Evolutionary conservation across 2,113 vertebrate species (phyloP).

Genomic region (Pelobates fuscus): DNA sequence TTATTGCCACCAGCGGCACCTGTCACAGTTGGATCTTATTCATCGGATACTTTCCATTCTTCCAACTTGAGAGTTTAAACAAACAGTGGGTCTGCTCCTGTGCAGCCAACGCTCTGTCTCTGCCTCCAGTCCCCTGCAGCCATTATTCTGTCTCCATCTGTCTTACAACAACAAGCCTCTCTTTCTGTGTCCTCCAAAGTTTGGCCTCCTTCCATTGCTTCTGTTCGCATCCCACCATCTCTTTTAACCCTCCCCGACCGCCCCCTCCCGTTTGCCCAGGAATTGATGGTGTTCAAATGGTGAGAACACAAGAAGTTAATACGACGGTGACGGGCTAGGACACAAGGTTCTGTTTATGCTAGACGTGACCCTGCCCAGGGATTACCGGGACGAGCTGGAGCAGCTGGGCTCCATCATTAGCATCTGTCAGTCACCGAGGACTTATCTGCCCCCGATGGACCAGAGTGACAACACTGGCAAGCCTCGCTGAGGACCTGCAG

Average conservation of each 20-base stretch:
- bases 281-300: neutral
- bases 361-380: constrained; percentile 17
- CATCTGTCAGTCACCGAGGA: constrained; percentile 1
- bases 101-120: neutral
- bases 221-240: neutral
- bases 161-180: neutral
- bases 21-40: constrained; percentile 27
- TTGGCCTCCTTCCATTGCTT: neutral
- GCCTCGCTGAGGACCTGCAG: neutral
- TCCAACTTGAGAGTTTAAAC: constrained; percentile 6
- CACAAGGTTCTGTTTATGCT: constrained; percentile 8
- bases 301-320: constrained; percentile 1
- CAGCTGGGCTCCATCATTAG: constrained; percentile 37
- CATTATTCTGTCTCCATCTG: neutral
- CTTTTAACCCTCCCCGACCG: neutral
- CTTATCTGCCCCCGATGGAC: constrained; percentile 6
- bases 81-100: neutral
- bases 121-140: neutral
- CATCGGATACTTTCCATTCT: constrained; percentile 34
- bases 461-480: constrained; percentile 3
- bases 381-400: constrained; percentile 29
- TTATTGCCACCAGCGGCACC: constrained; percentile 30
- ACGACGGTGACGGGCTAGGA: neutral
- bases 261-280: neutral
- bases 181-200: too few relatives aligned